These are phyloP conservation scores for Drosophila prostipennis DNA, from an alignment of 2,888 invertebrate species.

Conservation along the genomic window DNA sequence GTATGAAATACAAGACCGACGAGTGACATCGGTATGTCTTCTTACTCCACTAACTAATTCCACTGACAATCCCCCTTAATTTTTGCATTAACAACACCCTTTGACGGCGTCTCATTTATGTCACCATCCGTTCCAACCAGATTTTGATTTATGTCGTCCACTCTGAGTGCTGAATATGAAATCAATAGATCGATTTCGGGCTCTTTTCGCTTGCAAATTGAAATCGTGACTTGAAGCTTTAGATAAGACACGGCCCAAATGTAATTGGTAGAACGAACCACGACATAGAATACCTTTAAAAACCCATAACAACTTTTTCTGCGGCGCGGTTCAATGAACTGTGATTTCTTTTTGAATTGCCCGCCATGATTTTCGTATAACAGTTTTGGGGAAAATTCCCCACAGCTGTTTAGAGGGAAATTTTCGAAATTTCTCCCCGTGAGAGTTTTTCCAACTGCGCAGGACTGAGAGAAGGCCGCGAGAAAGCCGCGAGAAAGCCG, in stretches of 20 bases:
- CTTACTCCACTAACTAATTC: neutral
- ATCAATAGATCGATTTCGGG: conserved; percentile 74
- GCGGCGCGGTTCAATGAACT: conserved; percentile 13
- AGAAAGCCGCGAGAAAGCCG: neutral
- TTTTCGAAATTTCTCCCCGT: neutral
- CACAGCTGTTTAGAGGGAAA: conserved; percentile 44
- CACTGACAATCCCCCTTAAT: neutral
- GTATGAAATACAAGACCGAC: neutral
- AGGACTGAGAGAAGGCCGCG: conserved; percentile 27
- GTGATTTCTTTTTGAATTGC: neutral
- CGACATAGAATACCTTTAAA: conserved; percentile 2
- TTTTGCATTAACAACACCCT: neutral
- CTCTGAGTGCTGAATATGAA: conserved; percentile 77
- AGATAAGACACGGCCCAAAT: conserved; percentile 65
- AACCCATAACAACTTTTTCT: conserved; percentile 7
- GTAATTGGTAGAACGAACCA: conserved; percentile 37
- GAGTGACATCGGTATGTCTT: neutral
- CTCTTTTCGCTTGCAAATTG: conserved; percentile 72
- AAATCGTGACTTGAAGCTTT: conserved; percentile 80
- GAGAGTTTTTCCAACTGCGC: conserved; percentile 39
- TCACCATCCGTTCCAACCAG: conserved; percentile 53
- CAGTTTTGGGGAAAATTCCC: conserved; percentile 36
- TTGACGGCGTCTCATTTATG: conserved; percentile 58
- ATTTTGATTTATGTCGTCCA: conserved; percentile 78
- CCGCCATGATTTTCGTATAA: conserved; percentile 51